Base-by-base conservation (phyloP, 2,797 vertebrate species). In the Oreochromis grahami region DNA sequence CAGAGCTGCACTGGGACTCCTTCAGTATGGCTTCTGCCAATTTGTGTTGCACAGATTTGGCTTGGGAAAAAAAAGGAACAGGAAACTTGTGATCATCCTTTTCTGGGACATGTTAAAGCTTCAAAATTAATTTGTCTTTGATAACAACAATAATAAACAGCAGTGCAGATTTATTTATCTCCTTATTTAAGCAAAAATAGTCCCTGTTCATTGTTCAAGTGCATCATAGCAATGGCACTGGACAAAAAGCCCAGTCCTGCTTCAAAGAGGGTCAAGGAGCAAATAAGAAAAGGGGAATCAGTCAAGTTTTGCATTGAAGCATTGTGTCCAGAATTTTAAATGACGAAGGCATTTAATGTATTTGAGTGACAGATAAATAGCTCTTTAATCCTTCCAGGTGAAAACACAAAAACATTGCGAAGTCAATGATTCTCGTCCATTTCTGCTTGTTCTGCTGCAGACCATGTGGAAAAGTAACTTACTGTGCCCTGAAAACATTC, bases 211-310 rank as follows among this genome's bases (percentile, higher is more conserved):
- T 43, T 38, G 77, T 77, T 29, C 56, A 99, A 98, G 91, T 99
- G 98, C 89, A 97, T 99, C 79, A 95, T 98, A 85, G 96, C 96
- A 0, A 96, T 97, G 97, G 97, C 96, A 15, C 88, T 98, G 90
- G 98, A 98, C 93, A 98, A 97, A 91, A 98, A 96, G 76, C 94
- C 96, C 3, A 93, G 81, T 45, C 96, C 95, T 84, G 96, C 96
- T 68, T 97, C 96, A 17, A 97, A 90, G 85, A 95, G 92, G 86
- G 19, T 88, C 7, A 88, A 93, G 78, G 94, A 95, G 79, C 91
- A 92, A 6, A n/a, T 1, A 7, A 36, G 82, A 36, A 89, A 85
- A 88, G 93, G 93, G 14, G 63, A 86, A 36, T 84, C 53, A 3
- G 8, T 50, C 4, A 41, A 68, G 15, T 8, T 36, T 14, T 7